Evolutionary conservation across 64 coral and sea anemone genomes (phyloP), one percentile per base, ranked within the genome.

Genomic region (Hydrozoanthus tunicans): DNA sequence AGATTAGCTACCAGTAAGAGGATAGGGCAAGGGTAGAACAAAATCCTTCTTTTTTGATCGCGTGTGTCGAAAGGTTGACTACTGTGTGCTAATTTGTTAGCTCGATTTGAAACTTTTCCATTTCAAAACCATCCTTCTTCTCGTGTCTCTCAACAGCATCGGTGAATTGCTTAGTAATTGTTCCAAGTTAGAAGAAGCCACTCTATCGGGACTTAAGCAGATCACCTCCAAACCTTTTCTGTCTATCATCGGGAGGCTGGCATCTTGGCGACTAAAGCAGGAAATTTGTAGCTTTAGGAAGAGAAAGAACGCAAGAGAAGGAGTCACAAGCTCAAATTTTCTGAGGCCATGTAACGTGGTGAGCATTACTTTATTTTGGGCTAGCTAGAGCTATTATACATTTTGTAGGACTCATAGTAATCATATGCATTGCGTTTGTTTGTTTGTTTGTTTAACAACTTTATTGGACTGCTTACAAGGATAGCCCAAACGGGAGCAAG

Each of bases 191-290:
- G 86, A 94, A 59, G 86, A 94, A 59, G 95, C 92, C 25, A 78
- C 82, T 52, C 57, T 96, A 10, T 90, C 89, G 4, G 95, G 95
- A 25, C 64, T 96, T 9, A 96, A 96, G 70, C 59, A 81, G 5
- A 82, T 96, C 14, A 96, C 95, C 3, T 94, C 95, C 10, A 93
- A 94, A 26, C 95, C 95, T 3, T 94, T 96, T 53, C 54, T 96
- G 27, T 79, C 56, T 4, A 83, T 96, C 76, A 94, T 96, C 10
- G 81, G 92, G 57, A 90, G 89, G 56, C 55, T 96, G 17, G 43
- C 59, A 24, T 78, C 81, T 51, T 96, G 95, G 95, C 76, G 81
- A 9, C 20, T 86, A 6, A 91, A 92, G 10, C 89, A 96, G 78
- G 83, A 94, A 17, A 15, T 90, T 4, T 73, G 66, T 55, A 59